Evolutionary conservation across 2,888 invertebrate genomes (phyloP), one percentile per base, ranked within the genome.

Genomic region (Acanthacorydalis orientalis): DNA sequence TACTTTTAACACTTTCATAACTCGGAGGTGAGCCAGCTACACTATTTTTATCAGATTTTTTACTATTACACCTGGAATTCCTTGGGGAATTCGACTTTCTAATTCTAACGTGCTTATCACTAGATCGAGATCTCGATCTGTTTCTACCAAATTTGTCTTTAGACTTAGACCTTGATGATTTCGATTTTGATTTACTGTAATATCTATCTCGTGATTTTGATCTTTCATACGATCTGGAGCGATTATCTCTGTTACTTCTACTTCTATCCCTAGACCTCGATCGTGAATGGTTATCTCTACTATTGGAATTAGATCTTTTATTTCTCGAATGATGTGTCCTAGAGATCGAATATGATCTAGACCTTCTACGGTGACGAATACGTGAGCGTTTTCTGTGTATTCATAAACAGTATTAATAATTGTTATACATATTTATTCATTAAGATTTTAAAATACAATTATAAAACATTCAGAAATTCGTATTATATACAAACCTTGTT

Each of bases 351-450:
- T 48, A 37, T 4, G 58, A 57, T 49, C 54, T 55, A 10, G 53
- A 51, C 11, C 51, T 54, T 46, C 50, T 55, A 37, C 40, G 40
- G 48, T 59, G 60, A 43, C 57, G 54, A 46, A 62, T 63, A 51
- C 57, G 54, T 10, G 60, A 60, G 31, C 58, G 52, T 45, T 45
- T 45, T 35, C 60, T 61, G 46, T 31, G 54, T 53, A 23, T 23
- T 23, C 23, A 23, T 23, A 23, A 23, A 6, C 3, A 23, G 23
- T 23, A 23, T 23, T 23, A 23, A 23, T 23, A 23, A 23, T 4
- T 37, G 6, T 14, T 14, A 7, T 12, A 37, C 4, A 6, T 14
- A 12, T 37, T 12, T 12, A 4, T 37, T 37, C 6, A 12, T 14
- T 4, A 37, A 3, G n/a, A 3, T 37, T 14, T 37, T 14, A n/a